These are phyloP conservation scores for Sphenopsis melanotis DNA, from an alignment of 2,797 vertebrate genomes.

Conservation along the genomic window DNA sequence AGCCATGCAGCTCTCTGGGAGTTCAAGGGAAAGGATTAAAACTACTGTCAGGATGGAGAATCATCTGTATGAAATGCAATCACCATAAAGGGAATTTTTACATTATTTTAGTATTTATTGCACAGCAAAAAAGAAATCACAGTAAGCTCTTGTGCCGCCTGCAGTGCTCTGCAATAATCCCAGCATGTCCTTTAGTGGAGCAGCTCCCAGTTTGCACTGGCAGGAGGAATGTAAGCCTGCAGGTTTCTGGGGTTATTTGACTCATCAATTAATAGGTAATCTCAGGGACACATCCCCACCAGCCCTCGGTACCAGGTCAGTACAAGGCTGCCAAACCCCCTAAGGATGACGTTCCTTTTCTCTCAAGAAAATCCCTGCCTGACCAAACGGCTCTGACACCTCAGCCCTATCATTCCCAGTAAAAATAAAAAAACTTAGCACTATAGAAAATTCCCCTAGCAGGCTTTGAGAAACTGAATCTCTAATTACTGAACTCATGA, in stretches of 20 bases:
- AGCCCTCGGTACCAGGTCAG: neutral
- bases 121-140: neutral
- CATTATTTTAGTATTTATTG: neutral
- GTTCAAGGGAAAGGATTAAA: neutral
- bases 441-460: neutral
- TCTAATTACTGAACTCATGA: neutral
- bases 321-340: neutral
- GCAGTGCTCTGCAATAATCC: neutral
- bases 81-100: neutral
- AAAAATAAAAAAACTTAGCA: neutral
- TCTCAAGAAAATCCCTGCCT: neutral
- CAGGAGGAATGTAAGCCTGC: neutral
- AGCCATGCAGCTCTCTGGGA: neutral
- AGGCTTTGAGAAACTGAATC: neutral
- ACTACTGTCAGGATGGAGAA: neutral
- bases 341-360: rapidly evolving
- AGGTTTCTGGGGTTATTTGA: neutral
- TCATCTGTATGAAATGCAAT: neutral
- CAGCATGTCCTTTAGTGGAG: rapidly evolving
- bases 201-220: neutral
- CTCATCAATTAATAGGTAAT: neutral
- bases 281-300: neutral
- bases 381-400: neutral
- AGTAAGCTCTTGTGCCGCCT: neutral
- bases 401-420: rapidly evolving